Evolutionary conservation across 2,113 vertebrate genomes (phyloP).

Genomic region (Thunnus maccoyii): DNA sequence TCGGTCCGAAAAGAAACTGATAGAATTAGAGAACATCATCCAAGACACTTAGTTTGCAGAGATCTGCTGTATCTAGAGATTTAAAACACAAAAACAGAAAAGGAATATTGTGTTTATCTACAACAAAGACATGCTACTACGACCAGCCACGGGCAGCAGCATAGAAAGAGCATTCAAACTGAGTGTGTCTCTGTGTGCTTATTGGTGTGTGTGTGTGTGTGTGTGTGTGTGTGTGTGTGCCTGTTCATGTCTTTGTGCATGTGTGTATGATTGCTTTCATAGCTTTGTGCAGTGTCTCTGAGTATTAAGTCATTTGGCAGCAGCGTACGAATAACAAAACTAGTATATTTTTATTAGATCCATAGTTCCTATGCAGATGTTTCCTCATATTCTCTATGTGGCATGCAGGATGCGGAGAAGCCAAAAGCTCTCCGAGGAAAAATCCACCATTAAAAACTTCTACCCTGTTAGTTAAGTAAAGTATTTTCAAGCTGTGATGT

Average conservation of each 20-base stretch:
- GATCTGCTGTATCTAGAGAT: slow-evolving; percentile 65
- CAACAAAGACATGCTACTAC: slow-evolving; percentile 79
- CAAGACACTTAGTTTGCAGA: slow-evolving; percentile 65
- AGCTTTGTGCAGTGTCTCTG: slow-evolving; percentile 61
- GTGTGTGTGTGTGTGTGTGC: slow-evolving; percentile 3
- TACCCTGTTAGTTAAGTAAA: not conserved
- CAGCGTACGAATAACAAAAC: slow-evolving; percentile 68
- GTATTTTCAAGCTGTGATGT: not conserved
- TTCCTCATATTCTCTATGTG: slow-evolving; percentile 43
- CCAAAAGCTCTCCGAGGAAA: slow-evolving; percentile 41
- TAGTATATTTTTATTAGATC: slow-evolving; percentile 57
- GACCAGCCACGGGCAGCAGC: slow-evolving; percentile 78
- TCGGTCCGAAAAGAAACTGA: slow-evolving; percentile 49
- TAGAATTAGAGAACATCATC: slow-evolving; percentile 59
- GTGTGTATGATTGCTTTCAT: slow-evolving; percentile 58
- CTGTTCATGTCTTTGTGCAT: too few relatives aligned
- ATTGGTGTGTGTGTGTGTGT: slow-evolving; percentile 16
- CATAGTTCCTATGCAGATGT: slow-evolving; percentile 65
- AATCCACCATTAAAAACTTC: slow-evolving; percentile 47
- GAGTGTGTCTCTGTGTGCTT: slow-evolving; percentile 30
- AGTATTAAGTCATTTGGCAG: slow-evolving; percentile 64
- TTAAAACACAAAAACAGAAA: slow-evolving; percentile 73
- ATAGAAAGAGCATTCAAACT: slow-evolving; percentile 62
- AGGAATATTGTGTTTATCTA: slow-evolving; percentile 63
- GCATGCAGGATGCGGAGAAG: slow-evolving; percentile 58